Evolutionary conservation across 2,888 invertebrate species (phyloP).

Genomic region (Cynaeus angustus): DNA sequence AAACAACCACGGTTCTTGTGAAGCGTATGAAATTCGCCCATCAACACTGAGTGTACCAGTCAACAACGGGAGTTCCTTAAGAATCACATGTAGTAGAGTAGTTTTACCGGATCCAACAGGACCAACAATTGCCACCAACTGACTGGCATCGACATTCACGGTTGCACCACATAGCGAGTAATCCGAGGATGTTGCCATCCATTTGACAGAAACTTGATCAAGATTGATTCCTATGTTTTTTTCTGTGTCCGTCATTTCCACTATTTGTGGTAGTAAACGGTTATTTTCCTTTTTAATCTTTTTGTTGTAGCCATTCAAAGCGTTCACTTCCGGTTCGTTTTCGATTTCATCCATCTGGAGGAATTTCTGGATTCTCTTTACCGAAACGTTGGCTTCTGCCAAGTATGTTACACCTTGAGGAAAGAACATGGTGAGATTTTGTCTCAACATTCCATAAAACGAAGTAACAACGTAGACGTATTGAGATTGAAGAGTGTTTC

Average conservation of each 20-base stretch:
- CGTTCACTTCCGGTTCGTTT: neutral
- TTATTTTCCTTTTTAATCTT: neutral
- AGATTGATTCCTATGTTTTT: conserved; percentile 61
- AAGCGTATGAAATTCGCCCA: conserved; percentile 81
- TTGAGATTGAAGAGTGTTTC: conserved; percentile 73
- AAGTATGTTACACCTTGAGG: conserved; percentile 87
- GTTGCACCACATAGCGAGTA: conserved; percentile 78
- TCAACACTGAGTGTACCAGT: conserved; percentile 77
- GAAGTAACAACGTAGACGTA: conserved; percentile 84
- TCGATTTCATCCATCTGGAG: conserved; percentile 69
- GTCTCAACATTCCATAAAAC: conserved; percentile 83
- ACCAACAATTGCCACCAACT: conserved; percentile 75
- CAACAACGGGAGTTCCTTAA: conserved; percentile 81
- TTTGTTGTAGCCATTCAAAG: neutral
- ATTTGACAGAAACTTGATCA: conserved; percentile 78
- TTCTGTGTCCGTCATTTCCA: neutral
- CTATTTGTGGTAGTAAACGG: neutral
- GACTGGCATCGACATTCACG: conserved; percentile 77
- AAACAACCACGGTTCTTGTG: conserved; percentile 88
- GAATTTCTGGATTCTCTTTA: conserved; percentile 78
- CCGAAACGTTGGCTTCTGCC: conserved; percentile 84
- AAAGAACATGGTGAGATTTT: conserved; percentile 92
- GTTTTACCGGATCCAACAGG: conserved; percentile 78
- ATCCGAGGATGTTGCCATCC: conserved; percentile 72
- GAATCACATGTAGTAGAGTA: conserved; percentile 72